A percentile compares a stretch with the other conserved stretches of the same genome.
Conservation (phyloP, 2,888 invertebrate species). For the Pedicia rivosa region DNA sequence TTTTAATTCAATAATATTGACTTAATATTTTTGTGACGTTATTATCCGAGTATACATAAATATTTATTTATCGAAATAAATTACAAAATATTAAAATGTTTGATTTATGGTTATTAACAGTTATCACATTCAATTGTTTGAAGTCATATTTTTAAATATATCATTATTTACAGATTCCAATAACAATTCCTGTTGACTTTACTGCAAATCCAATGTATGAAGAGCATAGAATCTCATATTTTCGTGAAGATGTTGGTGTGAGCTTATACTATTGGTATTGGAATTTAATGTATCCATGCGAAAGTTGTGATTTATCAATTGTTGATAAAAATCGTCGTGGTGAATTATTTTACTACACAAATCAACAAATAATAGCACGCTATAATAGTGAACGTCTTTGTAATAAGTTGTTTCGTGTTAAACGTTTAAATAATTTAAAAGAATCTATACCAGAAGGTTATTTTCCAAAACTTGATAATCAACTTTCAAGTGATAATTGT, state of each 20-base stretch:
- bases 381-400: constrained; percentile 55
- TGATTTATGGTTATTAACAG: too few relatives aligned
- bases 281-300: constrained; percentile 64
- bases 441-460: constrained; percentile 27
- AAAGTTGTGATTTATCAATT: constrained; percentile 34
- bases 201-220: constrained; percentile 49
- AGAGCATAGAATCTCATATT: constrained; percentile 63
- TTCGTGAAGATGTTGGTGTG: constrained; percentile 60
- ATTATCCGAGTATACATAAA: too few relatives aligned
- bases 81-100: too few relatives aligned
- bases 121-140: not conserved
- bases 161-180: constrained; percentile 24
- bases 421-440: constrained; percentile 31
- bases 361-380: constrained; percentile 33
- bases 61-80: too few relatives aligned
- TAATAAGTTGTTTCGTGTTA: constrained; percentile 43
- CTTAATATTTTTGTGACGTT: too few relatives aligned
- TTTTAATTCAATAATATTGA: too few relatives aligned
- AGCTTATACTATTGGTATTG: constrained; percentile 76
- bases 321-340: constrained; percentile 43
- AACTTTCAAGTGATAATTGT: constrained; percentile 49
- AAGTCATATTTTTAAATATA: not conserved
- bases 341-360: constrained; percentile 50
- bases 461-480: constrained; percentile 58
- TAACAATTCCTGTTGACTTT: constrained; percentile 48